Percentiles rank a stretch among this genome's conserved stretches.
Evolutionary conservation across 2,888 invertebrate species (phyloP).

Genomic region (Limulus polyphemus): DNA sequence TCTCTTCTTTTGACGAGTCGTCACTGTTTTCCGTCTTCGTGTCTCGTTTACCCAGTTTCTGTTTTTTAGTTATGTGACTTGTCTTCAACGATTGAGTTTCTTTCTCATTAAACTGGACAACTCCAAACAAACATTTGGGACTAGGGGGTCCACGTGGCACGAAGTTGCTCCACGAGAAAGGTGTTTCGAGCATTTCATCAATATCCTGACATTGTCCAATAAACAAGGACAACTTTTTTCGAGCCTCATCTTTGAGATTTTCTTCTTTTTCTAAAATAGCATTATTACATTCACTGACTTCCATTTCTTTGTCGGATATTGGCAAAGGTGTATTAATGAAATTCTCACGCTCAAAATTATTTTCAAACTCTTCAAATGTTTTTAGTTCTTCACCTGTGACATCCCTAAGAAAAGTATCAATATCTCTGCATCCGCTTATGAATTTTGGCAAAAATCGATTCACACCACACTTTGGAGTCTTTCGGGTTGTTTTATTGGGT

Average conservation of each 20-base stretch:
- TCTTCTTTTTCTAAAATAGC: slow-evolving; percentile 13
- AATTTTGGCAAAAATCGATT: background rate
- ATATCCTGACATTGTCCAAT: slow-evolving; percentile 63
- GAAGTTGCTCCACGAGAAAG: background rate
- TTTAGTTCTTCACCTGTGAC: slow-evolving; percentile 42
- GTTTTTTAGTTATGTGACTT: no score
- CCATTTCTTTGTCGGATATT: no score
- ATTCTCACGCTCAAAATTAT: slow-evolving; percentile 3
- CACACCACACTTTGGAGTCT: background rate
- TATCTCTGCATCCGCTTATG: slow-evolving; percentile 50
- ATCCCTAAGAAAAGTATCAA: slow-evolving; percentile 63
- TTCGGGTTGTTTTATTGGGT: no score
- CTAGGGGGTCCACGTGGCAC: slow-evolving; percentile 7
- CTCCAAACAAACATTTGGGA: slow-evolving; percentile 1
- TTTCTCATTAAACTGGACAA: background rate
- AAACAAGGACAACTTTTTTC: no score
- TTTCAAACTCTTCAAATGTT: slow-evolving; percentile 42
- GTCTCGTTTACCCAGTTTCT: background rate
- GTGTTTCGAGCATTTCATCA: slow-evolving; percentile 66
- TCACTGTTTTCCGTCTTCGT: slow-evolving; percentile 32
- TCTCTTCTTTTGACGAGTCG: slow-evolving; percentile 44
- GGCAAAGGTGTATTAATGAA: no score
- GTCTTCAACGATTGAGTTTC: no score
- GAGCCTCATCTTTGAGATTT: slow-evolving; percentile 15
- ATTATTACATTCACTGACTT: background rate